Percentiles rank a stretch among this genome's conserved stretches.
phyloP scores from a whole-genome alignment of 2,888 invertebrate genomes.

The Parnassius apollo region DNA sequence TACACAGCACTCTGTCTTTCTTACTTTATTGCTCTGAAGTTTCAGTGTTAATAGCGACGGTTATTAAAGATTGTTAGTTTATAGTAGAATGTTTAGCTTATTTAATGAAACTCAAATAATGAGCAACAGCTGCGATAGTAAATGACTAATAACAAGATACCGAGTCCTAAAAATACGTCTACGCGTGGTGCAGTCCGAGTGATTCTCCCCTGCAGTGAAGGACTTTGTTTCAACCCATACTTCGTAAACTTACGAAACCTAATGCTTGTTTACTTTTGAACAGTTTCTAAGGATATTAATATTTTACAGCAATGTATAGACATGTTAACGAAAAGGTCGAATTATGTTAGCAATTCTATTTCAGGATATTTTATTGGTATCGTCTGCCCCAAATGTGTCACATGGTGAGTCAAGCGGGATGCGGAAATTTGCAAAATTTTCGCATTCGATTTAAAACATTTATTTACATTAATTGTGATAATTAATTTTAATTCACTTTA shows the following conservation, averaged over 20 bases:
- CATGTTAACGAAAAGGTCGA: neutral
- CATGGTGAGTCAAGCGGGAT: slow-evolving; percentile 55
- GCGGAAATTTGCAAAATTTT: slow-evolving; percentile 41
- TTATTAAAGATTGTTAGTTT: slow-evolving; percentile 8
- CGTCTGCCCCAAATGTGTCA: slow-evolving; percentile 69
- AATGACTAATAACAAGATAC: slow-evolving; percentile 63
- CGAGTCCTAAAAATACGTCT: slow-evolving; percentile 59
- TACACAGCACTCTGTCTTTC: too few species aligned
- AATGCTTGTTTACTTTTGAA: slow-evolving; percentile 15
- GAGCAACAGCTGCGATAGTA: slow-evolving; percentile 40
- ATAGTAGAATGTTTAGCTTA: slow-evolving; percentile 23
- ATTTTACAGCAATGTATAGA: slow-evolving; percentile 27
- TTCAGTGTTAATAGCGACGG: too few species aligned
- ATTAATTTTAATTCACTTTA: too few species aligned
- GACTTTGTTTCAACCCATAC: slow-evolving; percentile 20
- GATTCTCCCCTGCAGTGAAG: slow-evolving; percentile 47
- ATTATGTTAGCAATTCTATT: slow-evolving; percentile 26
- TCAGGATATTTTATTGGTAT: slow-evolving; percentile 39
- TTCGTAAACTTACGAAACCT: slow-evolving; percentile 20
- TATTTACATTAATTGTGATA: too few species aligned
- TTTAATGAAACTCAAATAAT: slow-evolving; percentile 26
- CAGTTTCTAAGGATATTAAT: neutral
- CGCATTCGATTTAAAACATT: slow-evolving; percentile 7
- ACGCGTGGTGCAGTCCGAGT: slow-evolving; percentile 55
- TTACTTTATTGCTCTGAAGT: too few species aligned